Base-by-base conservation (phyloP, 2,888 invertebrate species). In the Drosophila lacicola region DNA sequence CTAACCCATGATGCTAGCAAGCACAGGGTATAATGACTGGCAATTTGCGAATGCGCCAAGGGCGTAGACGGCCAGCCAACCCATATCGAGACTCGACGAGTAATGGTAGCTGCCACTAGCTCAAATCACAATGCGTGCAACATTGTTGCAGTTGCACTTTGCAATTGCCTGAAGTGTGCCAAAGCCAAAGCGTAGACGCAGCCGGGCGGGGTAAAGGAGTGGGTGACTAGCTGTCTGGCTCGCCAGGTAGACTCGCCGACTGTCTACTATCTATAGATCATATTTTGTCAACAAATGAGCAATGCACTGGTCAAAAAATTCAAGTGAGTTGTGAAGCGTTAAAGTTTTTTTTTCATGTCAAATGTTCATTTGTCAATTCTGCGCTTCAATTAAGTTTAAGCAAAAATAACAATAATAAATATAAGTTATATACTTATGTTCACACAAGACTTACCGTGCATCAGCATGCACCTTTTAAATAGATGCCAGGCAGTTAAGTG, bases 11-110 rank as follows among this genome's bases (percentile, higher is more conserved):
- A 2, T 17, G 4, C 17, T 29, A 17, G 17, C 2, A 19, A n/a
- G 8, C 29, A 10, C 45, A 62, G 63, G 62, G 63, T 62, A 63
- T 62, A 44, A 51, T 49, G 45, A 66, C 55, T 61, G 37, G 49
- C 65, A 61, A 56, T 53, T 56, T 55, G 61, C 53, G 56, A 62
- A 56, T 66, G 53, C 70, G 67, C 63, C 63, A 66, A 78, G 67
- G 74, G 77, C 73, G 77, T 68, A 50, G 41, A 45, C 37, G 17
- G 36, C 29, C 36, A 21, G 51, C 62, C 53, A 69, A 64, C 45
- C 62, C 51, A 72, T 60, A 57, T 70, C 29, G 25, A 42, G n/a
- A 19, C 51, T 33, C 19, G 42, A n/a, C n/a, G n/a, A n/a, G n/a
- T 37, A 49, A 57, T 56, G 5, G 21, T 56, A 45, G 46, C 56